These are phyloP conservation scores for Hedychridium roseum DNA, from an alignment of 2,888 invertebrate genomes.

Conservation along the genomic window DNA sequence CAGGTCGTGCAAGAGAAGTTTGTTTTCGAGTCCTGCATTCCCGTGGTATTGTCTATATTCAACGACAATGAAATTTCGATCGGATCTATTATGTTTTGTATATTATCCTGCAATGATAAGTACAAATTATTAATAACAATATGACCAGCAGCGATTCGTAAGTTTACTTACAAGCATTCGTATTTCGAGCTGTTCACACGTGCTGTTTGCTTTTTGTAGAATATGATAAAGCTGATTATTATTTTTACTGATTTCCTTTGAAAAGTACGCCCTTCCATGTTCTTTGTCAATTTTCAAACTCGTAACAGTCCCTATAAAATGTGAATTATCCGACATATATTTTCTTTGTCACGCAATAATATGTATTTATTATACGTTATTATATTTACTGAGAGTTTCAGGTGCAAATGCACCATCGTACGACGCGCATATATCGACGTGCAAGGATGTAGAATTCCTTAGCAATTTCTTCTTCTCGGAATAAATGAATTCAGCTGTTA, in stretches of 20 bases:
- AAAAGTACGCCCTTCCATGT: constrained; percentile 33
- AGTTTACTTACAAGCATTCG: constrained; percentile 31
- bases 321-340: neutral
- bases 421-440: constrained; percentile 29
- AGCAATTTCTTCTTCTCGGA: constrained; percentile 22
- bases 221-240: constrained; percentile 21
- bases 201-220: constrained; percentile 16
- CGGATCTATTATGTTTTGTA: constrained; percentile 46
- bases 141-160: neutral
- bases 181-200: constrained; percentile 29
- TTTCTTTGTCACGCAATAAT: neutral
- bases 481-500: constrained; percentile 24
- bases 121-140: neutral
- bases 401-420: constrained; percentile 42
- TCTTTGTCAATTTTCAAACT: constrained; percentile 37
- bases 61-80: constrained; percentile 38
- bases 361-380: constrained; percentile 1
- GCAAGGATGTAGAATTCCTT: constrained; percentile 33
- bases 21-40: constrained; percentile 9
- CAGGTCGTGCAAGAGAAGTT: constrained; percentile 25
- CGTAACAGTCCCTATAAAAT: constrained; percentile 29
- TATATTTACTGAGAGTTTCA: constrained; percentile 35
- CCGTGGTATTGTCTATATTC: constrained; percentile 14
- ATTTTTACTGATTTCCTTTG: constrained; percentile 8
- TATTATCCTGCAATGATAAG: constrained; percentile 37